Conservation (phyloP, 1,140 invertebrate genomes). For the Diprion similis region DNA sequence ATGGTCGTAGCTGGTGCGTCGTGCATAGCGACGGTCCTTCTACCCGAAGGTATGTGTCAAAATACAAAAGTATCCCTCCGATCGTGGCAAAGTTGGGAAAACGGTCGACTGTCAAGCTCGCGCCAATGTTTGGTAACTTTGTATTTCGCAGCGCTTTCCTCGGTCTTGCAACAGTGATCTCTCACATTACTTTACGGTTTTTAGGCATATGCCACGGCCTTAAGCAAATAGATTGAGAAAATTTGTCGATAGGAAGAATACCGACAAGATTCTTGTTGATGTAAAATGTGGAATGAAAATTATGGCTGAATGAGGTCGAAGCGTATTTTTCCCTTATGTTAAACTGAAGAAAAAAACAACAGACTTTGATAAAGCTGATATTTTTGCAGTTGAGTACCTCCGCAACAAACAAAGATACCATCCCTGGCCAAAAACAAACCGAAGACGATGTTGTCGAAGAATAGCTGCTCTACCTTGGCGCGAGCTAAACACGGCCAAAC, state of each 20-base stretch:
- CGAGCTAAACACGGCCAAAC: neutral
- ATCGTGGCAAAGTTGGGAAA: neutral
- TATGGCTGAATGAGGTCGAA: too few species aligned
- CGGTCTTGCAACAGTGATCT: neutral
- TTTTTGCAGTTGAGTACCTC: neutral
- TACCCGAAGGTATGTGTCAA: slow-evolving; percentile 69
- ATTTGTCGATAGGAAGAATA: too few species aligned
- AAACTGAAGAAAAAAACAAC: neutral
- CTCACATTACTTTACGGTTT: neutral
- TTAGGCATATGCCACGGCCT: too few species aligned
- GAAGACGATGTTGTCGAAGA: slow-evolving; percentile 3
- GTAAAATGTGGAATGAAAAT: too few species aligned
- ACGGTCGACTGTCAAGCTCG: neutral
- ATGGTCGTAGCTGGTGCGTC: slow-evolving; percentile 84
- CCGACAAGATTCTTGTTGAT: too few species aligned
- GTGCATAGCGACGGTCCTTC: slow-evolving; percentile 81
- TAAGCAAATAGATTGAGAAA: too few species aligned
- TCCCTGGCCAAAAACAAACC: neutral
- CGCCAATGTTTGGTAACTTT: neutral
- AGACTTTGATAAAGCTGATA: neutral
- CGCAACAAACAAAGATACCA: neutral
- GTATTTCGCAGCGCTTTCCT: too few species aligned
- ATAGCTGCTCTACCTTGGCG: neutral
- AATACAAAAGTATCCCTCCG: neutral
- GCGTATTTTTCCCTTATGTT: too few species aligned